phyloP scores from a whole-genome alignment of 2,888 invertebrate genomes.

The Drosophila neotestacea region DNA sequence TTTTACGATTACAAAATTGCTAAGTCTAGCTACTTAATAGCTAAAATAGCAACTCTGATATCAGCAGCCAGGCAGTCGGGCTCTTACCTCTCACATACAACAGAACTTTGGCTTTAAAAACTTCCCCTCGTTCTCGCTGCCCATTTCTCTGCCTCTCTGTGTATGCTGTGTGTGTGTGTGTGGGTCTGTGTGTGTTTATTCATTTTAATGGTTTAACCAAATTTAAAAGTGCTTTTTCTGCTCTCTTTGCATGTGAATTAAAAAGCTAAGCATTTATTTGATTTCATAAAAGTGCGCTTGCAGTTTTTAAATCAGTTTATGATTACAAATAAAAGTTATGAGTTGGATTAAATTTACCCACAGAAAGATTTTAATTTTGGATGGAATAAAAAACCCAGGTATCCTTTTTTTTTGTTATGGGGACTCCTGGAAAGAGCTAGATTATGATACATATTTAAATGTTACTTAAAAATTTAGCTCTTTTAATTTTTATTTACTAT shows the following conservation, averaged over 20 bases:
- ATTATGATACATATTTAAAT: too few relatives aligned
- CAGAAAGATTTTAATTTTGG: too few relatives aligned
- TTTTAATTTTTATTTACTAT: too few relatives aligned
- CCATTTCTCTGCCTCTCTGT: not conserved
- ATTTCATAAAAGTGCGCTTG: conserved; percentile 25
- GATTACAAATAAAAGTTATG: not conserved
- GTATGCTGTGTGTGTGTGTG: not conserved
- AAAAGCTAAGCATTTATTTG: conserved; percentile 47
- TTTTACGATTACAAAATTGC: too few relatives aligned
- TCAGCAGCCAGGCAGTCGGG: conserved; percentile 1
- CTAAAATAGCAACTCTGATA: not conserved
- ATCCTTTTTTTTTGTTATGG: too few relatives aligned
- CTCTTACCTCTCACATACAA: not conserved
- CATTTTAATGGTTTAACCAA: conserved; percentile 65
- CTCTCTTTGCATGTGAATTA: conserved; percentile 31
- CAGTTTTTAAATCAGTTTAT: not conserved
- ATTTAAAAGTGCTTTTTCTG: conserved; percentile 18
- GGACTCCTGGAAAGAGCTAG: too few relatives aligned
- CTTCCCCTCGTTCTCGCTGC: not conserved
- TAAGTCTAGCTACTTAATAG: too few relatives aligned
- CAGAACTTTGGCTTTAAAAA: conserved; percentile 10
- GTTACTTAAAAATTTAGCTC: too few relatives aligned
- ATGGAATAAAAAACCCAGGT: too few relatives aligned
- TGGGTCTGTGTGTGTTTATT: conserved; percentile 19
- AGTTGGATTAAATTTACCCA: too few relatives aligned